Evolutionary conservation across 2,113 vertebrate species (phyloP).

Genomic region (Gymnorhina tibicen): DNA sequence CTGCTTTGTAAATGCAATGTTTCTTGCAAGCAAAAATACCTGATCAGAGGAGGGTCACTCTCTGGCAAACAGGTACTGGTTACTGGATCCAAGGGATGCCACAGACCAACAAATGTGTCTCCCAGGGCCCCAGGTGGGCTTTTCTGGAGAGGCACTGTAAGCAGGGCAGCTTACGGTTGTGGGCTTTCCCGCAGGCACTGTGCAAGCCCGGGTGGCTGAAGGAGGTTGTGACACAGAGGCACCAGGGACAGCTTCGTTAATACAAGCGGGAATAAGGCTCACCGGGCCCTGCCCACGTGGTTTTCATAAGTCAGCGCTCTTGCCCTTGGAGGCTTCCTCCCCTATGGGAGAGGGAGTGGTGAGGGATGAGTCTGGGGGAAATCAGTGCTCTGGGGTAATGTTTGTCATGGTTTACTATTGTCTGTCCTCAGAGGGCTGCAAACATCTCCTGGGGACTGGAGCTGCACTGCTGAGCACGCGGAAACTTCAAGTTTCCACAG

Average conservation of each 20-base stretch:
- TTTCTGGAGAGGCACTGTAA: background rate
- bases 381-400: background rate
- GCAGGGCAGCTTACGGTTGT: rapidly evolving
- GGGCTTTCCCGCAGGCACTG: background rate
- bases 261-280: background rate
- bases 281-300: background rate
- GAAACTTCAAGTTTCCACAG: background rate
- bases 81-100: background rate
- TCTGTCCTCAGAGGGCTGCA: background rate
- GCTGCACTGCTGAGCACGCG: background rate
- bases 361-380: background rate
- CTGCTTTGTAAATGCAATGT: background rate
- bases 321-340: background rate
- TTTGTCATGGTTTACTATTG: background rate
- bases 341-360: rapidly evolving
- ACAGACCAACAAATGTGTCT: background rate
- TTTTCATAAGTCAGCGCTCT: background rate
- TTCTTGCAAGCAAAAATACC: background rate
- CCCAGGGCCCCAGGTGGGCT: background rate
- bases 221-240: background rate
- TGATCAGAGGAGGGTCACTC: background rate
- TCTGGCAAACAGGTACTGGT: background rate
- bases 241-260: background rate
- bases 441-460: background rate
- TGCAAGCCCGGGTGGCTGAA: background rate